Conservation (phyloP, 1,140 invertebrate species). For the Dryas iulia region DNA sequence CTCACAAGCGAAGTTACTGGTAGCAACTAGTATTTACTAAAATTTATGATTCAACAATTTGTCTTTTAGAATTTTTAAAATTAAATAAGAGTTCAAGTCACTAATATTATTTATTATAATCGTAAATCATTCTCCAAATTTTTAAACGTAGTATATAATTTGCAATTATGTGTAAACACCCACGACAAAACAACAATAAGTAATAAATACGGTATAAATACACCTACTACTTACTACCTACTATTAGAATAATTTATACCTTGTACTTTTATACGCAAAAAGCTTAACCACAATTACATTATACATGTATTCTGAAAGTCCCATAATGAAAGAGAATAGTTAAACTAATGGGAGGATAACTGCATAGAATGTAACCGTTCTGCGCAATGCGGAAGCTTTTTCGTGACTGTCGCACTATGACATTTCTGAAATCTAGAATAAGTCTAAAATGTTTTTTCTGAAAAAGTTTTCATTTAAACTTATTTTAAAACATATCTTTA, state of each 20-base stretch:
- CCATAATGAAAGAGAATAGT: slow-evolving; percentile 15
- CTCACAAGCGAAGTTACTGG: no score
- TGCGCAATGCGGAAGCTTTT: slow-evolving; percentile 46
- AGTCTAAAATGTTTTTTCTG: background rate
- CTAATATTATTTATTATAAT: background rate
- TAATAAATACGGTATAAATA: background rate
- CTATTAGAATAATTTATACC: background rate
- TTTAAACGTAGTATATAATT: background rate
- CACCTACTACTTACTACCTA: background rate
- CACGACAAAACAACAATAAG: background rate
- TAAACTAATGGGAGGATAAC: slow-evolving; percentile 21
- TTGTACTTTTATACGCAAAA: background rate
- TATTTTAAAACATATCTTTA: background rate
- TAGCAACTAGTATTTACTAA: no score
- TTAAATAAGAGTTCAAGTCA: no score
- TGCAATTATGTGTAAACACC: background rate
- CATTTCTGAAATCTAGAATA: slow-evolving; percentile 17
- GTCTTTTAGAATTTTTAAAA: no score
- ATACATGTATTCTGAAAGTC: background rate
- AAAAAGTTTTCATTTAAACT: background rate
- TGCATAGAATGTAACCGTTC: slow-evolving; percentile 32
- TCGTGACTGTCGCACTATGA: slow-evolving; percentile 36
- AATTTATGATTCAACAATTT: no score
- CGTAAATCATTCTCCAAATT: background rate
- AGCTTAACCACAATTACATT: background rate